Evolutionary conservation across 37 sponge, comb jelly and placozoan species (phyloP).

Genomic region (Cliona cf. orientalis): DNA sequence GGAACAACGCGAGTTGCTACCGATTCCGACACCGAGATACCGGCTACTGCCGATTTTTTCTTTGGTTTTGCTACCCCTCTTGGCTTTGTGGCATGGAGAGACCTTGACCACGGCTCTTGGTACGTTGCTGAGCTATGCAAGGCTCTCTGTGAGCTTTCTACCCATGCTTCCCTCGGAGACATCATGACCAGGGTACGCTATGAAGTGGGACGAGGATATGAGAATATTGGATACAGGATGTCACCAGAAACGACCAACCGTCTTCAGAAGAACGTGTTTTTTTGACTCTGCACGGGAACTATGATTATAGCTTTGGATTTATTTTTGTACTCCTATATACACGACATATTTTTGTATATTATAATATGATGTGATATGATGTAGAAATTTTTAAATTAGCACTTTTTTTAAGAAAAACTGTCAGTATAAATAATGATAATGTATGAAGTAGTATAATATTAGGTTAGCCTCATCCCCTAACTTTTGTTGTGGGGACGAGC

Average conservation of each 20-base stretch:
- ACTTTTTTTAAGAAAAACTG: no score
- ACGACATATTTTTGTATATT: no score
- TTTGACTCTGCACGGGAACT: no score
- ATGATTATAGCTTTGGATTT: no score
- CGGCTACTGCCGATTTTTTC: slow-evolving; percentile 57
- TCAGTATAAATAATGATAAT: no score
- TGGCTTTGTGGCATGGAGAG: slow-evolving; percentile 37
- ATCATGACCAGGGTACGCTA: slow-evolving; percentile 41
- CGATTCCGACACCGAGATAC: slow-evolving; percentile 39
- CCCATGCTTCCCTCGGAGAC: slow-evolving; percentile 3
- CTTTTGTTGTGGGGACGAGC: no score
- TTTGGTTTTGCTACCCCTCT: slow-evolving; percentile 49
- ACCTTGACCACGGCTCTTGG: slow-evolving; percentile 60
- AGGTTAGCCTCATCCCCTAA: no score
- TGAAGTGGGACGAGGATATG: slow-evolving; percentile 9
- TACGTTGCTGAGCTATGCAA: slow-evolving; percentile 50
- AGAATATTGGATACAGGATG: slow-evolving; percentile 26
- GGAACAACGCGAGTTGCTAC: neutral
- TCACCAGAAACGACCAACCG: slow-evolving; percentile 19
- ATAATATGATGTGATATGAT: no score
- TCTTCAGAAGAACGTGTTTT: slow-evolving; percentile 30
- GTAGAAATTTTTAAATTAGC: no score
- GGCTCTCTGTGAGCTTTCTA: neutral
- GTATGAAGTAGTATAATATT: no score
- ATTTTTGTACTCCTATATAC: no score